phyloP scores from a whole-genome alignment of 2,797 vertebrate genomes.

The Aeoliscus strigatus region DNA sequence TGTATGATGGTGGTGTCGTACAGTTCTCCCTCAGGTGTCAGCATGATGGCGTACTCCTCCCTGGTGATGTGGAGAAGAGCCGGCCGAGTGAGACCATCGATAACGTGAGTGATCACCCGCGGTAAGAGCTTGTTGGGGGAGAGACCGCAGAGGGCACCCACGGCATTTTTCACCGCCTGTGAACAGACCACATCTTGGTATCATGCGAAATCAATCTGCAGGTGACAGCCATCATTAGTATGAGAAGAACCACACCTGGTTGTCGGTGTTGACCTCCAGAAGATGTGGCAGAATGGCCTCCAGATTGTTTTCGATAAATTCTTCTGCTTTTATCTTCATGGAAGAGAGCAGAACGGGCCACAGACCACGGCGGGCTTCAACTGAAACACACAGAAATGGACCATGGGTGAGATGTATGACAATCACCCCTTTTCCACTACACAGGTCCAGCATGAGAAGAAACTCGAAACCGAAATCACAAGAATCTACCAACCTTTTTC shows the following conservation, averaged over 20 bases:
- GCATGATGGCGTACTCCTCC: slow-evolving; percentile 92
- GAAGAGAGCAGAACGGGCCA: slow-evolving; percentile 84
- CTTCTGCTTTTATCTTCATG: slow-evolving; percentile 86
- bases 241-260: slow-evolving; percentile 84
- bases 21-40: slow-evolving; percentile 85
- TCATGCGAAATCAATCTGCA: too few species aligned
- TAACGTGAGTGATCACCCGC: slow-evolving; percentile 79
- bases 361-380: slow-evolving; percentile 75
- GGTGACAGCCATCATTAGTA: too few species aligned
- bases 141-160: slow-evolving; percentile 82
- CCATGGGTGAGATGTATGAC: neutral
- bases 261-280: slow-evolving; percentile 72
- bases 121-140: slow-evolving; percentile 86
- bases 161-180: slow-evolving; percentile 88
- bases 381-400: slow-evolving; percentile 50
- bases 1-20: slow-evolving; percentile 93
- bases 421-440: too few species aligned
- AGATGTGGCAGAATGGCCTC: slow-evolving; percentile 82
- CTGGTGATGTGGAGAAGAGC: slow-evolving; percentile 83
- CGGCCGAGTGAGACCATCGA: slow-evolving; percentile 76
- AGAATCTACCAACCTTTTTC: too few species aligned
- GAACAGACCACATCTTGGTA: too few species aligned
- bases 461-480: too few species aligned
- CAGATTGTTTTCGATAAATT: slow-evolving; percentile 85
- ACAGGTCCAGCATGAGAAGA: too few species aligned